Percentiles rank a stretch among this genome's conserved stretches.
phyloP scores from a whole-genome alignment of 92 coral and sea anemone genomes.

The Micromussa lordhowensis region DNA sequence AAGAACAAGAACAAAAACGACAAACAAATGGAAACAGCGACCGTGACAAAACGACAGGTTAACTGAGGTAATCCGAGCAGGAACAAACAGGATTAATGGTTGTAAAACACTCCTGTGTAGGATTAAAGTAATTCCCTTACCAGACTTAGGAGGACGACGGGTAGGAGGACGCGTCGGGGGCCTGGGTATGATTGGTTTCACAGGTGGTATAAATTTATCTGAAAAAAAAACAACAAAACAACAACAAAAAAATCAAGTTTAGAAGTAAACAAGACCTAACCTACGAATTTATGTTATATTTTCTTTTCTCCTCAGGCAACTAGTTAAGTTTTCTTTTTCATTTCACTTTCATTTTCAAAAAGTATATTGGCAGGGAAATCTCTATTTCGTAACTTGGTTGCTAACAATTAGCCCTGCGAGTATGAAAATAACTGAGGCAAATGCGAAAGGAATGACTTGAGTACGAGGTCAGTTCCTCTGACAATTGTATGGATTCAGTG shows the following conservation, averaged over 20 bases:
- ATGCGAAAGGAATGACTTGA: no score
- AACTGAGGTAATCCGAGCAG: no score
- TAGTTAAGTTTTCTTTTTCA: not conserved
- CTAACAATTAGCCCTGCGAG: not conserved
- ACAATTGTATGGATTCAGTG: no score
- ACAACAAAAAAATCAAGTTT: not conserved
- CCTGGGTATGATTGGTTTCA: conserved; percentile 15
- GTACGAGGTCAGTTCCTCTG: no score
- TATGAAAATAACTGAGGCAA: no score
- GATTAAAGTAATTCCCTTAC: not conserved
- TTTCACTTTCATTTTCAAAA: not conserved
- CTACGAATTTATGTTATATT: not conserved
- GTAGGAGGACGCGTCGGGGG: conserved; percentile 28
- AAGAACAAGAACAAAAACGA: no score
- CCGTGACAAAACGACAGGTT: no score
- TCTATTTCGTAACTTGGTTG: not conserved
- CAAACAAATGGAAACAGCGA: no score
- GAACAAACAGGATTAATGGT: no score
- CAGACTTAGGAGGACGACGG: conserved; percentile 7
- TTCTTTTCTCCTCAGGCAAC: no score
- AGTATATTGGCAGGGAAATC: not conserved
- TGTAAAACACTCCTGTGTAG: no score
- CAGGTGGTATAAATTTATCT: conserved; percentile 25
- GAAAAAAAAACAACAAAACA: not conserved
- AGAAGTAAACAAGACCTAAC: not conserved